These are phyloP conservation scores for Labeo rohita DNA, from an alignment of 2,113 vertebrate genomes.

Conservation along the genomic window DNA sequence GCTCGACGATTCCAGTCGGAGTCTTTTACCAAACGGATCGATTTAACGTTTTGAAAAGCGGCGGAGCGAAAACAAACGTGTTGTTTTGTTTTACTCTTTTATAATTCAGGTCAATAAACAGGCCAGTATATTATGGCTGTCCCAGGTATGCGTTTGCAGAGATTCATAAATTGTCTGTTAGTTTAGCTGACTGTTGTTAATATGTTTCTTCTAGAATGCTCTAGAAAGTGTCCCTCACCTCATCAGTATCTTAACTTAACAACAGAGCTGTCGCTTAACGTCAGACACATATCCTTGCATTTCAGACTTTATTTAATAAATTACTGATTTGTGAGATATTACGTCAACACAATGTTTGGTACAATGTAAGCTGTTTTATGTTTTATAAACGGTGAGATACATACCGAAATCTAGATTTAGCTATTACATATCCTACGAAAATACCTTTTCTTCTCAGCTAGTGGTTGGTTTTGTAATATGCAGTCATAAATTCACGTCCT, in stretches of 20 bases:
- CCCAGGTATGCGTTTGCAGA: slow-evolving; percentile 31
- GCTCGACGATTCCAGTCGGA: slow-evolving; percentile 23
- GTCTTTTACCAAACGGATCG: slow-evolving; percentile 1
- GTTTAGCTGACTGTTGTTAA: background rate
- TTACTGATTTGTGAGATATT: background rate
- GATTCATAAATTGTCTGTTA: background rate
- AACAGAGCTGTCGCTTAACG: background rate
- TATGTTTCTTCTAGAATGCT: background rate
- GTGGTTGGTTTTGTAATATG: background rate
- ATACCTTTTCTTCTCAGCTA: background rate
- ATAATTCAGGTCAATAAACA: too few species aligned
- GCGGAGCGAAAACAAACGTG: background rate
- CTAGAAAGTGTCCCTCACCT: background rate
- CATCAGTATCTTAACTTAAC: too few species aligned
- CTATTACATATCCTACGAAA: background rate
- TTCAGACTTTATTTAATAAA: background rate
- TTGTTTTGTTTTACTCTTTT: background rate
- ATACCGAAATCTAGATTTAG: background rate
- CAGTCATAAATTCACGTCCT: background rate
- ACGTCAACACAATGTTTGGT: background rate
- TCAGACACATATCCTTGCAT: background rate
- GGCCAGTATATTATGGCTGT: slow-evolving; percentile 28
- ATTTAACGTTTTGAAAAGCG: slow-evolving; percentile 32
- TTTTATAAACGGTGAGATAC: background rate
- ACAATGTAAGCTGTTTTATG: background rate